phyloP scores from a whole-genome alignment of 2,797 vertebrate species.

The Lacerta bilineata region DNA sequence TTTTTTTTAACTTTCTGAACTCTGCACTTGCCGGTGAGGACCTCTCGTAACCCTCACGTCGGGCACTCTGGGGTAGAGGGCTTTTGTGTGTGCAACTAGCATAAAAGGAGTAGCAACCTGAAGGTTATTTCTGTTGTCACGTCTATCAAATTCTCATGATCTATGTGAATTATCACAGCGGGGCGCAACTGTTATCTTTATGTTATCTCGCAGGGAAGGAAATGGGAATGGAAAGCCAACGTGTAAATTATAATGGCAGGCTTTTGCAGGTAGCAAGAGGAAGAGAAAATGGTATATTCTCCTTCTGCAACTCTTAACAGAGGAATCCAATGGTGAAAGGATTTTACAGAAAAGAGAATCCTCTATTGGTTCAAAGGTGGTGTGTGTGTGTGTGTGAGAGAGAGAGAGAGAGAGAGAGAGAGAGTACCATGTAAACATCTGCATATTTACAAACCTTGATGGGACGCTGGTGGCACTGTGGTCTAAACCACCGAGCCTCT shows the following conservation, averaged over 20 bases:
- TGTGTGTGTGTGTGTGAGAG: no score
- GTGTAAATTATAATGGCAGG: constrained; percentile 43
- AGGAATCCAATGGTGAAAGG: background rate
- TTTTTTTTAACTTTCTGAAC: constrained; percentile 25
- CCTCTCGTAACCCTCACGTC: constrained; percentile 50
- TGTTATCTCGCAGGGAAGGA: constrained; percentile 60
- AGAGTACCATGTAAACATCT: background rate
- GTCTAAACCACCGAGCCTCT: no score
- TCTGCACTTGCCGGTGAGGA: background rate
- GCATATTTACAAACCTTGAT: background rate
- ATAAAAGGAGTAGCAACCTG: constrained; percentile 48
- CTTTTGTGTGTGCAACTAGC: constrained; percentile 36
- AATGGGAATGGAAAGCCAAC: constrained; percentile 45
- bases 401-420: no score
- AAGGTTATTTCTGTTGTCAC: constrained; percentile 61
- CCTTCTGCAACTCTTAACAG: constrained; percentile 43
- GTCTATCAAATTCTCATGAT: constrained; percentile 61
- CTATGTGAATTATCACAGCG: constrained; percentile 61
- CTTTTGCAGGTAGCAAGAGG: constrained; percentile 40
- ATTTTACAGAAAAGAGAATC: constrained; percentile 12
- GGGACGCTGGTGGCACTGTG: no score
- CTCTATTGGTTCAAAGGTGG: background rate
- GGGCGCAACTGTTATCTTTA: constrained; percentile 55
- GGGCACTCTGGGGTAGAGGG: background rate
- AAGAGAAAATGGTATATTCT: constrained; percentile 37